Evolutionary conservation across 2,797 vertebrate genomes (phyloP).

Genomic region (Acrocephalus scirpaceus): DNA sequence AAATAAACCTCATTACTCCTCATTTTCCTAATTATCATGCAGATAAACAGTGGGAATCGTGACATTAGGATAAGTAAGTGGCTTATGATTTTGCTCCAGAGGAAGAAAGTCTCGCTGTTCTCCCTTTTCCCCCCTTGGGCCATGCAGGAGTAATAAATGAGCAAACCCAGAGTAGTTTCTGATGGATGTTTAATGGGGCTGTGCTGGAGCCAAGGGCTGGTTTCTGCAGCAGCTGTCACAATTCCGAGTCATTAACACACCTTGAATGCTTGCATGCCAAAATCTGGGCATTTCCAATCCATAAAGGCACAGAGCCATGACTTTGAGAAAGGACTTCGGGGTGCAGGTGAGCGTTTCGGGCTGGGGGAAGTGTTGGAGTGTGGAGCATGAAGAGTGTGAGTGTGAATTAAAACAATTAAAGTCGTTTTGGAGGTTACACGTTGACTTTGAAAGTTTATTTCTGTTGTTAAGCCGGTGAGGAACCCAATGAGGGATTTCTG

Average conservation of each 20-base stretch:
- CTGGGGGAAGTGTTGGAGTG: background rate
- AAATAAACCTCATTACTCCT: constrained; percentile 62
- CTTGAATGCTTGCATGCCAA: constrained; percentile 73
- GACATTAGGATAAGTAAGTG: constrained; percentile 77
- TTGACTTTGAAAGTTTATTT: background rate
- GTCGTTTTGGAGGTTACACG: background rate
- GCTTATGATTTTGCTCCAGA: constrained; percentile 72
- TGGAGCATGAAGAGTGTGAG: background rate
- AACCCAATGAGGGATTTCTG: no score
- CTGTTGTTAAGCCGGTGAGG: no score
- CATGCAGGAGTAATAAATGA: constrained; percentile 74
- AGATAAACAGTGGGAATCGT: constrained; percentile 78
- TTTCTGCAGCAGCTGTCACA: constrained; percentile 75
- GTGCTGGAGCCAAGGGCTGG: constrained; percentile 70
- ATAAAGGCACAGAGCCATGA: constrained; percentile 40
- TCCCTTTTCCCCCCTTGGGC: constrained; percentile 55
- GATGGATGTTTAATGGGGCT: constrained; percentile 76
- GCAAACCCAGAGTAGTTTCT: constrained; percentile 69
- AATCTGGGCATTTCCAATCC: constrained; percentile 64
- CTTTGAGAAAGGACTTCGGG: constrained; percentile 36
- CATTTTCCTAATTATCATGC: constrained; percentile 79
- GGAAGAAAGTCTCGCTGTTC: constrained; percentile 71
- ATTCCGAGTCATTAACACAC: constrained; percentile 78
- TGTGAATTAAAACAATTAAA: background rate
- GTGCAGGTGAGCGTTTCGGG: constrained; percentile 53